A percentile compares a stretch with the other conserved stretches of the same genome.
These are phyloP conservation scores for Listrodromus nycthemerus DNA, from an alignment of 2,888 invertebrate genomes.

Conservation along the genomic window DNA sequence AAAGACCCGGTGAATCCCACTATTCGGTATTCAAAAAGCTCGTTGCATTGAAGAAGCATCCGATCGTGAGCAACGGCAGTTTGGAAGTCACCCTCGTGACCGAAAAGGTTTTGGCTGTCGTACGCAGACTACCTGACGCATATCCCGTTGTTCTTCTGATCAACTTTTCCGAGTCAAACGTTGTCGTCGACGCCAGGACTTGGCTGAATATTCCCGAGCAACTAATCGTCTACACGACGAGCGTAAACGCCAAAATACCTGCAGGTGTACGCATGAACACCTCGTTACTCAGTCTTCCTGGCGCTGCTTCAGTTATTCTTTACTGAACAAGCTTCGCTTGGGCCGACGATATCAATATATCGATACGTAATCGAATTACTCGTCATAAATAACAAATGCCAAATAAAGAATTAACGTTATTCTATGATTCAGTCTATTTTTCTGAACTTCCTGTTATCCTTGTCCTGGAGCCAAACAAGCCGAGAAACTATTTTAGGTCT, in stretches of 20 bases:
- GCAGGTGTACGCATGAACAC: constrained; percentile 61
- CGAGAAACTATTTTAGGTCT: neutral
- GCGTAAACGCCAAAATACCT: constrained; percentile 69
- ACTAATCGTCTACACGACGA: constrained; percentile 71
- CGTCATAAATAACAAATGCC: neutral
- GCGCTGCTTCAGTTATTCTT: constrained; percentile 61
- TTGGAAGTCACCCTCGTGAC: constrained; percentile 75
- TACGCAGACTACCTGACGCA: constrained; percentile 57
- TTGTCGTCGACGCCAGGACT: constrained; percentile 71
- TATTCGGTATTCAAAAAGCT: constrained; percentile 82
- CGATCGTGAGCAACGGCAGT: constrained; percentile 84
- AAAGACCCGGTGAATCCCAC: constrained; percentile 85
- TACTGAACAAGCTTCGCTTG: neutral
- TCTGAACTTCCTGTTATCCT: neutral
- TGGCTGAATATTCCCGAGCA: constrained; percentile 73
- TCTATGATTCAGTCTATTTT: neutral
- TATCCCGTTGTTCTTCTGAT: constrained; percentile 72
- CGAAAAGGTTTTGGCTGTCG: constrained; percentile 69
- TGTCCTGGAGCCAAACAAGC: neutral
- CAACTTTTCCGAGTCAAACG: constrained; percentile 70
- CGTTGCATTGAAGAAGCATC: constrained; percentile 84
- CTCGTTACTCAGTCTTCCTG: constrained; percentile 12
- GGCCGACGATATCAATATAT: neutral
- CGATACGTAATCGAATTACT: neutral
- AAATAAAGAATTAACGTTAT: neutral